Evolutionary conservation across 2,888 invertebrate species (phyloP), one percentile per base, ranked within the genome.

Genomic region (Caenorhabditis imperialis): DNA sequence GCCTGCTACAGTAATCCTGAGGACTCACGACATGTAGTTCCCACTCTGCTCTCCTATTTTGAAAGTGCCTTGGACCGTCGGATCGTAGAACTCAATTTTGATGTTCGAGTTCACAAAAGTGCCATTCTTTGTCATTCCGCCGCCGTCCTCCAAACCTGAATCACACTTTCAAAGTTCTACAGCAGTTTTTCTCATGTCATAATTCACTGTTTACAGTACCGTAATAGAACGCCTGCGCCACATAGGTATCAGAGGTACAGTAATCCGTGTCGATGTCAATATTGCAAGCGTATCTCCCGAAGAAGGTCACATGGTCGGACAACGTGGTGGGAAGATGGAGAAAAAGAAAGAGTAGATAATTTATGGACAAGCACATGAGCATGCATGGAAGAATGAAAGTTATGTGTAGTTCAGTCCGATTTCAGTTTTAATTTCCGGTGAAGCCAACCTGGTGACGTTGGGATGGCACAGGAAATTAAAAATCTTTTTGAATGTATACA

Each of bases 211-310:
- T n/a, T n/a, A n/a, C 10, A 0, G 12, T 57, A 77, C 76, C 76
- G 18, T 62, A 69, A 16, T 69, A 77, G 40, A 77, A 77, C 7
- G 72, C 69, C 23, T 18, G 23, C 2, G 45, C 72, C 5, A 63
- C 51, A 35, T 77, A 77, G 5, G 76, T 73, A 38, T 77, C 76
- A 10, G 62, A 38, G 0, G 58, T 53, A 58, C 76, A 77, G 47
- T 67, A 69, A n/a, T 73, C 67, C 40, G n/a, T 18, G 0, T 60
- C 23, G 14, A 60, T 53, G 45, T 71, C 51, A 6, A 75, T 71
- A 58, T 75, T 75, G 55, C 75, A 75, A 23, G 75, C 44, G 45
- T 71, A 75, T 65, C 75, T 57, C 6, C 75, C 75, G n/a, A 69
- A 71, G 45, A 71, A 75, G 4, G 62, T 69, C 18, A 75, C 33